Percentiles rank a stretch among this genome's conserved stretches.
These are phyloP conservation scores for Leucoraja ocellata DNA, from an alignment of 2,797 vertebrate genomes.

Conservation along the genomic window DNA sequence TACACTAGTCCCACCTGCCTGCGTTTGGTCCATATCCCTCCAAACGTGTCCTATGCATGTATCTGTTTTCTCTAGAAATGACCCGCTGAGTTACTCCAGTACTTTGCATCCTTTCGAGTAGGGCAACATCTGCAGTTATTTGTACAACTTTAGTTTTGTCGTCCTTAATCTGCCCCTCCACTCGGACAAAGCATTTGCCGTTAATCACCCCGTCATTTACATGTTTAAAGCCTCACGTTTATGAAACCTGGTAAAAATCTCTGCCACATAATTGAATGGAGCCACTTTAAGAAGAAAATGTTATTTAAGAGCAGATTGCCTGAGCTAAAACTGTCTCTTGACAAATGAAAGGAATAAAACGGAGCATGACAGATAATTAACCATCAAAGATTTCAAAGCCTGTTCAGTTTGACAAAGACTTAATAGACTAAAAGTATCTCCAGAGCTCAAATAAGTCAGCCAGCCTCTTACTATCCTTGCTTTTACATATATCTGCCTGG, in stretches of 20 bases:
- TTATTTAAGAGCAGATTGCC: not conserved
- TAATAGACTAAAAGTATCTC: slow-evolving; percentile 21
- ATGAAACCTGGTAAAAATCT: not conserved
- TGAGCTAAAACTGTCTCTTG: not conserved
- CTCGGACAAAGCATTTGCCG: not conserved
- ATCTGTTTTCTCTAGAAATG: too few relatives aligned
- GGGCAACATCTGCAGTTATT: too few relatives aligned
- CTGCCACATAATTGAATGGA: too few relatives aligned
- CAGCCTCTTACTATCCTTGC: not conserved
- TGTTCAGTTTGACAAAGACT: not conserved
- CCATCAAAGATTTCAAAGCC: not conserved
- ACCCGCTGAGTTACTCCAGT: too few relatives aligned
- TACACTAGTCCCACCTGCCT: too few relatives aligned
- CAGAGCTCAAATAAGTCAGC: not conserved
- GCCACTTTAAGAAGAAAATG: not conserved
- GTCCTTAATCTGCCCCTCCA: not conserved
- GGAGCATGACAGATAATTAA: slow-evolving; percentile 1
- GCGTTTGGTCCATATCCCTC: too few relatives aligned
- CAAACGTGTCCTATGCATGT: too few relatives aligned
- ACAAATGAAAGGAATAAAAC: not conserved
- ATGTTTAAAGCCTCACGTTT: not conserved
- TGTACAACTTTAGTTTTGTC: too few relatives aligned
- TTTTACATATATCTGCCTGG: not conserved
- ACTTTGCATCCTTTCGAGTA: too few relatives aligned
- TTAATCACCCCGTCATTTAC: not conserved